Evolutionary conservation across 2,113 vertebrate species (phyloP), one percentile per base, ranked within the genome.

Genomic region (Lepidothrix coronata): DNA sequence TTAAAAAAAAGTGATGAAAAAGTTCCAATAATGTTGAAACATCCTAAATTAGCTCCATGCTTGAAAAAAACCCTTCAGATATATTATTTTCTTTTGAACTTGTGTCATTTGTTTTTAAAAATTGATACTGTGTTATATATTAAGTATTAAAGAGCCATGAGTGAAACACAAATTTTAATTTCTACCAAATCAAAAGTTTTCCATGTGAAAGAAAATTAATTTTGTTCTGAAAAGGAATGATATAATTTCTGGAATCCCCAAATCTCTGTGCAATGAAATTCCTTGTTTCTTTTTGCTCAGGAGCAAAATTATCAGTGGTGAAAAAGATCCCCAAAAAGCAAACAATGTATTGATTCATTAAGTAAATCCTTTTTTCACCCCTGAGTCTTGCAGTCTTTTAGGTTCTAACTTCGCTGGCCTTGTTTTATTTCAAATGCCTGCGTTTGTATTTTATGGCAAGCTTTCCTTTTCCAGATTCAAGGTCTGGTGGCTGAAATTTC

Each of bases 21-120:
- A 61, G 61, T 92, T 83, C 65, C 68, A 93, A 22, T 83, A 88
- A 88, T 78, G 82, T 77, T 80, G 63, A 88, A 86, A 93, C 68
- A 71, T 74, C 61, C 46, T 63, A 93, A 90, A 85, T 77, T 77
- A 91, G 35, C 44, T 88, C 52, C 57, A 72, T 37, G 25, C 20
- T 46, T 86, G 24, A 43, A 94, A 85, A 13, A 3, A 12, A 2
- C 7, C n/a, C n/a, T 2, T 13, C 21, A 86, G 43, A 74, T 71
- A 31, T 20, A 80, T 46, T 79, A 59, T 83, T 88, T 91, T 85
- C 43, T 83, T 85, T 85, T 67, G 54, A 93, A 83, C 43, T 83
- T 24, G 5, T 66, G 15, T 63, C 0, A 71, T 77, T 90, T 85
- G 3, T 28, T 91, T 62, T 55, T 35, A 55, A 74, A 90, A 91